Conservation (phyloP, 2,113 vertebrate species). For the Festucalex cinctus region DNA sequence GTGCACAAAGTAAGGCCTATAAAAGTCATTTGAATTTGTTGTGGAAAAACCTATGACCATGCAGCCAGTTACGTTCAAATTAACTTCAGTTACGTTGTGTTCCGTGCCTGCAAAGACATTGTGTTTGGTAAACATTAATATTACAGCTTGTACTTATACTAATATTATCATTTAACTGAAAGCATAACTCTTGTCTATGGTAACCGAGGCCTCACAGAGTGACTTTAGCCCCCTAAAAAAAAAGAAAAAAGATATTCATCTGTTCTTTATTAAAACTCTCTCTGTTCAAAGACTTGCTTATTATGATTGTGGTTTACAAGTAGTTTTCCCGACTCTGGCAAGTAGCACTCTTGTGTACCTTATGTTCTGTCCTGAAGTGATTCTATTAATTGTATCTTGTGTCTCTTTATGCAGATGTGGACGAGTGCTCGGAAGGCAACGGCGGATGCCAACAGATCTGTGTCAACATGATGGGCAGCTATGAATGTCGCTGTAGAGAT, state of each 20-base stretch:
- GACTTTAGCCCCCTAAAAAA: neutral
- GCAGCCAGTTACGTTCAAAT: neutral
- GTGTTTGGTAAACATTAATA: slow-evolving; percentile 1
- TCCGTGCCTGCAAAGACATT: neutral
- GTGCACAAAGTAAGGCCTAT: neutral
- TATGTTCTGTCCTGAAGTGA: slow-evolving; percentile 26
- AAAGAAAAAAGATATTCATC: neutral
- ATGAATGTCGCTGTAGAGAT: slow-evolving; percentile 93
- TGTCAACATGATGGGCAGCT: slow-evolving; percentile 99
- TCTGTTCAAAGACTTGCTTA: slow-evolving; percentile 6
- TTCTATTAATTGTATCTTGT: slow-evolving; percentile 27
- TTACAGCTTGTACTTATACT: slow-evolving; percentile 2
- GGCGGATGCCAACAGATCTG: slow-evolving; percentile 97
- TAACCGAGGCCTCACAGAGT: neutral
- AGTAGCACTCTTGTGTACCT: neutral
- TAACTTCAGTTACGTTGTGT: neutral
- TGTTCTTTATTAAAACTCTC: neutral
- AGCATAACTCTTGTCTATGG: neutral
- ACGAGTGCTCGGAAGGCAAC: slow-evolving; percentile 92
- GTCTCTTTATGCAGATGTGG: slow-evolving; percentile 80
- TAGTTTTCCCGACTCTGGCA: slow-evolving; percentile 5
- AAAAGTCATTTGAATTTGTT: neutral
- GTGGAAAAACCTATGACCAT: neutral
- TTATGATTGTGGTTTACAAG: slow-evolving; percentile 8
- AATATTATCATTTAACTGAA: slow-evolving; percentile 1